phyloP scores from a whole-genome alignment of 2,113 vertebrate genomes.

The Eira barbara region DNA sequence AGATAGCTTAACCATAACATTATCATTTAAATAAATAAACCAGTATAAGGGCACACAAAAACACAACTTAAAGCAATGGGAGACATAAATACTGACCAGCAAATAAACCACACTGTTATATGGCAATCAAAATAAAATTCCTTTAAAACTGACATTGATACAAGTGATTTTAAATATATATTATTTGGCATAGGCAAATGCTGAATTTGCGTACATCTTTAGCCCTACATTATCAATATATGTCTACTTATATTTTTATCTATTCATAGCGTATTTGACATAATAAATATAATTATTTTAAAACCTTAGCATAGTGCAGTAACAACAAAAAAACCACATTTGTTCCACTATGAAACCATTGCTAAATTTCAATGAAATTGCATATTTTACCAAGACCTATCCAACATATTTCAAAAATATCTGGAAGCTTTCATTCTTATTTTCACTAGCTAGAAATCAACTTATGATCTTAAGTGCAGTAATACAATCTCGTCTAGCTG shows the following conservation, averaged over 20 bases:
- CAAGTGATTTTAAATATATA: constrained; percentile 17
- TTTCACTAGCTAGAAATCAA: not conserved
- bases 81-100: not conserved
- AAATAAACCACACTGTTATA: not conserved
- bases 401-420: not conserved
- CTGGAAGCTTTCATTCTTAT: not conserved
- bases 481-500: not conserved
- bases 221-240: not conserved
- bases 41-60: not conserved
- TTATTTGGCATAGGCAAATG: not conserved
- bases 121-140: not conserved
- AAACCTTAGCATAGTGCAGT: not conserved
- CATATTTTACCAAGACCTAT: not conserved
- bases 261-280: not conserved
- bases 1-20: not conserved
- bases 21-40: constrained; percentile 34
- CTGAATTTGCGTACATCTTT: not conserved
- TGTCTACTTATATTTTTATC: not conserved
- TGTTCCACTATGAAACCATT: not conserved
- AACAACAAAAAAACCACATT: not conserved
- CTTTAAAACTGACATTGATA: not conserved
- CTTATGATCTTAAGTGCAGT: not conserved
- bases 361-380: not conserved
- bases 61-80: not conserved
- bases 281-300: not conserved